A percentile compares a stretch with the other conserved stretches of the same genome.
Conservation (phyloP, 2,797 vertebrate species). For the Australoheros facetus region DNA sequence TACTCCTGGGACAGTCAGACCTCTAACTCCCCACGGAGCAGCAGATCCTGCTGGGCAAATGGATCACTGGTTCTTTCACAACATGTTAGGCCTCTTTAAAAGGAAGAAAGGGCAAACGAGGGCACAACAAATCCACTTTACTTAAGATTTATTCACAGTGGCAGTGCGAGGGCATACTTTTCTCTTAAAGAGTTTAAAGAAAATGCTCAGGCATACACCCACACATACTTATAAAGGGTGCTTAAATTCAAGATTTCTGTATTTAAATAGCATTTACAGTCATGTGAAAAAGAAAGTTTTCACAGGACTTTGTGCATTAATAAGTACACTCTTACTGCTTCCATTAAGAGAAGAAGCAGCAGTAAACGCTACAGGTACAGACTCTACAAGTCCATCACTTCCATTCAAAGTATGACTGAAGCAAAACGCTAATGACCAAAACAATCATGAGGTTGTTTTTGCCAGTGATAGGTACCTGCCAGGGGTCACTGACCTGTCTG, state of each 20-base stretch:
- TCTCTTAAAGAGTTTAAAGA: conserved; percentile 28
- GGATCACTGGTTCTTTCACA: conserved; percentile 61
- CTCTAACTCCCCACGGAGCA: conserved; percentile 69
- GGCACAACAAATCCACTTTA: conserved; percentile 65
- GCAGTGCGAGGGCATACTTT: conserved; percentile 12
- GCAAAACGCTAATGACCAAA: too few species aligned
- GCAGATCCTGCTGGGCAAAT: conserved; percentile 64
- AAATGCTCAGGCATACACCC: conserved; percentile 19
- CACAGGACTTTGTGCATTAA: background rate
- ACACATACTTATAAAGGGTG: background rate
- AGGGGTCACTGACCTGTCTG: background rate
- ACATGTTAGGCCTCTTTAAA: conserved; percentile 65
- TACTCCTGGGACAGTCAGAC: conserved; percentile 67
- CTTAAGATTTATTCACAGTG: conserved; percentile 48
- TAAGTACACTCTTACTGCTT: background rate
- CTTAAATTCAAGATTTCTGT: conserved; percentile 12
- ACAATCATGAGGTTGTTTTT: too few species aligned
- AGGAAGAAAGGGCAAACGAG: conserved; percentile 44
- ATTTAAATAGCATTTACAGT: background rate
- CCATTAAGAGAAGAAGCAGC: background rate
- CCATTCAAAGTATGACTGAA: too few species aligned
- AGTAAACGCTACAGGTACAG: background rate
- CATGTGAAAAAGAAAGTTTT: conserved; percentile 1
- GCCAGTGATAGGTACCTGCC: background rate
- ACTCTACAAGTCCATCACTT: background rate